Evolutionary conservation across 2,797 vertebrate species (phyloP).

Genomic region (Balearica regulorum): DNA sequence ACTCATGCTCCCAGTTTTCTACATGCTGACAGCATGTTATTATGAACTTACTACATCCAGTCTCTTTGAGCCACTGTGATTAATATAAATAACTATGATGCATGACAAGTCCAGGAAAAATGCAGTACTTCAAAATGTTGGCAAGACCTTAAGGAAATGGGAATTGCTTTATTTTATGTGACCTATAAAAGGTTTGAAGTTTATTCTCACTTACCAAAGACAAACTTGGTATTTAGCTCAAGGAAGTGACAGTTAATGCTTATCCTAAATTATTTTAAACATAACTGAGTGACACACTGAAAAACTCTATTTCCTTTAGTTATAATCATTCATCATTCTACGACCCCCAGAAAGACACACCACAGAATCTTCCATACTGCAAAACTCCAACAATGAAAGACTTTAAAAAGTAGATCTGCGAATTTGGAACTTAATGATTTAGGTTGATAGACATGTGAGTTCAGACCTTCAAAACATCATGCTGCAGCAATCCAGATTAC

Average conservation of each 20-base stretch:
- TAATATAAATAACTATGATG: background rate
- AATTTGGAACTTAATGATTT: background rate
- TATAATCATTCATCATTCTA: background rate
- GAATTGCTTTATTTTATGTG: background rate
- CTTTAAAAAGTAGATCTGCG: background rate
- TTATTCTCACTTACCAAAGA: background rate
- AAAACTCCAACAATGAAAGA: background rate
- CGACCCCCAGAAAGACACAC: background rate
- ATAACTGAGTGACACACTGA: background rate
- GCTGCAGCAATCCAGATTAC: conserved; percentile 5
- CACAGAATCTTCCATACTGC: background rate
- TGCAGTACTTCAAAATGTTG: conserved; percentile 7
- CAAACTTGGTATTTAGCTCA: background rate
- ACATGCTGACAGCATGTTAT: background rate
- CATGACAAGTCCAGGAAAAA: conserved; percentile 11
- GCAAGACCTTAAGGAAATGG: background rate
- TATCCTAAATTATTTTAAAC: background rate
- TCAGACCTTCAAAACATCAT: background rate
- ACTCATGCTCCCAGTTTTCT: background rate
- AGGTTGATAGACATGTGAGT: background rate
- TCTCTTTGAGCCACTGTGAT: background rate
- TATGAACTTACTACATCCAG: background rate
- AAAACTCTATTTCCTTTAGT: background rate
- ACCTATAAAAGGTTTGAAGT: background rate
- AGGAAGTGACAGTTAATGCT: background rate